Conservation (phyloP, 37 sponge, comb jelly and placozoan species). For the Theonella swinhoei region DNA sequence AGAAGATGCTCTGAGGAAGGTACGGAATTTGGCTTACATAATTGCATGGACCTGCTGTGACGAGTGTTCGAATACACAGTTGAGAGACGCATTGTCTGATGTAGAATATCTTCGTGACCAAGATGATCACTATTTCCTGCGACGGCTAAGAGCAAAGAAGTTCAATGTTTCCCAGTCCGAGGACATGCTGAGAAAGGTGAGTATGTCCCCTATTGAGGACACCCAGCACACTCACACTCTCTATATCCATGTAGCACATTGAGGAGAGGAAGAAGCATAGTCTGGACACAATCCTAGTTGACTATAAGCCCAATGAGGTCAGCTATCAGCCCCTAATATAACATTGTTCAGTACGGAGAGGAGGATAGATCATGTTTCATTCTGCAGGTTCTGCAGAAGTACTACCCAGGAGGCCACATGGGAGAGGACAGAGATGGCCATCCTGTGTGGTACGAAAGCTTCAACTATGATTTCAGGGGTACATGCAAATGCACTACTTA, state of each 20-base stretch:
- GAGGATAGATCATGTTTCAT: no score
- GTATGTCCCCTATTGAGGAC: background rate
- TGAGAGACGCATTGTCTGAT: background rate
- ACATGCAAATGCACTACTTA: no score
- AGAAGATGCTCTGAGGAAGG: constrained; percentile 43
- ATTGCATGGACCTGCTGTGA: background rate
- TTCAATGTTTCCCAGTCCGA: constrained; percentile 1
- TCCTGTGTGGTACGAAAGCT: constrained; percentile 56
- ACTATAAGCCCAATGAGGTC: constrained; percentile 69
- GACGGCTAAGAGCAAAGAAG: constrained; percentile 27
- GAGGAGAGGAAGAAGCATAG: constrained; percentile 49
- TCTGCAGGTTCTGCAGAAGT: constrained; percentile 55
- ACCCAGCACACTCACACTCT: no score
- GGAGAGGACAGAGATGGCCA: constrained; percentile 80
- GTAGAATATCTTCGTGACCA: background rate
- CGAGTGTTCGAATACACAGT: background rate
- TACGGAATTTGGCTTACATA: no score
- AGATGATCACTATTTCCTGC: constrained; percentile 29
- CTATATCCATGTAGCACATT: constrained; percentile 45
- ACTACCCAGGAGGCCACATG: constrained; percentile 55
- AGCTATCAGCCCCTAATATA: background rate
- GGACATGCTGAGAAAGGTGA: background rate
- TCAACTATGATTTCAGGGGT: constrained; percentile 1
- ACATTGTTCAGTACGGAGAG: no score
- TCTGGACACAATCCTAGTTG: constrained; percentile 69